phyloP scores from a whole-genome alignment of 2,888 invertebrate genomes.

The Aelia acuminata region DNA sequence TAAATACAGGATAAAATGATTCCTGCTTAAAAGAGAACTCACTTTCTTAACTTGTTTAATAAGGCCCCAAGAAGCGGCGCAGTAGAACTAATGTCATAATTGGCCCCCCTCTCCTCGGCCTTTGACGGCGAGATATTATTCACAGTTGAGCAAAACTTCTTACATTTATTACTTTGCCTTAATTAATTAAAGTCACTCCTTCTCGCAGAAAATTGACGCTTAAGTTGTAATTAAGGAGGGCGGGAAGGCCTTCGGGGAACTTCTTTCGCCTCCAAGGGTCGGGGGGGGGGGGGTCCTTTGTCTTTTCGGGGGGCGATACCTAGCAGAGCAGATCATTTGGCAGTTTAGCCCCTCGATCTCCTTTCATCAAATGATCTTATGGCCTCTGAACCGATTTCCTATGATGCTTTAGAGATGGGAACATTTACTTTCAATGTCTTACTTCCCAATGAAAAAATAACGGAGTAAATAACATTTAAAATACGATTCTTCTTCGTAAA shows the following conservation, averaged over 20 bases:
- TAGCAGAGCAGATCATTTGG: background rate
- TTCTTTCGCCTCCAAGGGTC: background rate
- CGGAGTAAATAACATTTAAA: too few species aligned
- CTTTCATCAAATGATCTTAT: constrained; percentile 29
- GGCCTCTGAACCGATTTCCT: constrained; percentile 18
- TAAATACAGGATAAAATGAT: constrained; percentile 61
- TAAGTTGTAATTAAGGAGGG: constrained; percentile 58
- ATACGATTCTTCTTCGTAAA: too few species aligned
- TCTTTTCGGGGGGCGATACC: background rate
- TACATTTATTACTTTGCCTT: constrained; percentile 64
- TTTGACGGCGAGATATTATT: constrained; percentile 60
- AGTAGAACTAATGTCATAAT: constrained; percentile 27
- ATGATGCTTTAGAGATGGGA: background rate
- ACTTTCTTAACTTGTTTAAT: constrained; percentile 59
- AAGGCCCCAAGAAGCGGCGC: constrained; percentile 28
- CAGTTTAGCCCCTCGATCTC: constrained; percentile 27
- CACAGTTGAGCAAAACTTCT: constrained; percentile 64
- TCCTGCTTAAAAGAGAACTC: constrained; percentile 51
- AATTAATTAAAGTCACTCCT: constrained; percentile 62
- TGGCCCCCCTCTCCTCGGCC: constrained; percentile 19
- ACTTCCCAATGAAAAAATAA: background rate
- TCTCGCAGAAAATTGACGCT: constrained; percentile 62
- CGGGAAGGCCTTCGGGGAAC: constrained; percentile 36
- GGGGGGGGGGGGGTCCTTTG: background rate
- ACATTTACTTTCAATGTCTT: background rate